phyloP scores from a whole-genome alignment of 2,113 vertebrate species.

The Chamaetylas fuelleborni region DNA sequence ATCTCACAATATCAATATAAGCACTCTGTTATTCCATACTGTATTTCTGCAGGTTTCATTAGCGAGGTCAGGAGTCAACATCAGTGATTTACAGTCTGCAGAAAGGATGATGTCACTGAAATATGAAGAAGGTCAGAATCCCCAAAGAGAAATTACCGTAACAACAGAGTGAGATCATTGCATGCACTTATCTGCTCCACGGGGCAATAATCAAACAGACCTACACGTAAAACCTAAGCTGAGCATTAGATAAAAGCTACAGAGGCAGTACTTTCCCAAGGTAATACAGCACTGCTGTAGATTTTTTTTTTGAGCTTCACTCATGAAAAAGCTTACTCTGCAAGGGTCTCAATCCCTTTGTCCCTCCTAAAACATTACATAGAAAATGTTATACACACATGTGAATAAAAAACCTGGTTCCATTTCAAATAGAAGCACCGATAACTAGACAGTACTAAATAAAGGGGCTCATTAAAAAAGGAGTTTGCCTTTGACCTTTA shows the following conservation, averaged over 20 bases:
- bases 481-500: background rate
- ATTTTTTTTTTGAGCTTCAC: background rate
- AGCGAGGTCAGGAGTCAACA: constrained; percentile 21
- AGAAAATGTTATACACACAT: background rate
- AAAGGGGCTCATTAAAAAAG: background rate
- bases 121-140: constrained; percentile 52
- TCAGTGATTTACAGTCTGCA: constrained; percentile 37
- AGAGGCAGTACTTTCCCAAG: background rate
- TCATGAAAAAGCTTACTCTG: background rate
- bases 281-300: background rate
- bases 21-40: background rate
- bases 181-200: constrained; percentile 37
- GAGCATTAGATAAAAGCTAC: constrained; percentile 22
- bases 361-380: background rate
- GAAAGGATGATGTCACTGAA: constrained; percentile 54
- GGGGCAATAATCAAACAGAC: constrained; percentile 31
- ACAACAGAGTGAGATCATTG: constrained; percentile 70
- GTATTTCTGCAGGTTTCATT: constrained; percentile 9
- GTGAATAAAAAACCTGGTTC: background rate
- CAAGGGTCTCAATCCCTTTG: background rate
- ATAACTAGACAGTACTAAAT: background rate
- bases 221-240: constrained; percentile 13
- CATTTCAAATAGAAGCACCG: background rate
- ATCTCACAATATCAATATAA: background rate
- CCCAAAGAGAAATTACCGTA: constrained; percentile 56